Evolutionary conservation across 1,140 invertebrate genomes (phyloP), one percentile per base, ranked within the genome.

Genomic region (Acromyrmex charruanus): DNA sequence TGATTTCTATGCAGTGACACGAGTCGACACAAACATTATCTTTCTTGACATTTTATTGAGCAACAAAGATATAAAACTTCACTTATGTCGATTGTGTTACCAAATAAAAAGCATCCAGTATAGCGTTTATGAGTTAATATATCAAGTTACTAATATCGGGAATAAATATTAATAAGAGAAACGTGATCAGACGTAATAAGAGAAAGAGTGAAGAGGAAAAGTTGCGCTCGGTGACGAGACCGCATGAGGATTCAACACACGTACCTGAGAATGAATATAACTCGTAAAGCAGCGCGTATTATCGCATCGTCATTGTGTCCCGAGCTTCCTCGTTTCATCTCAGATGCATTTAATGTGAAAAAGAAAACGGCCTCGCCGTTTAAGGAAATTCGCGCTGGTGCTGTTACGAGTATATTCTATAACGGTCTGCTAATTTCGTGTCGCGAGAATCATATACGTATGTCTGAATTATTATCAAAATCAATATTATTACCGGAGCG

Each of bases 231-330:
- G 68, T 68, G 87, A 88, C 44, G 75, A 85, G 80, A 65, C 58
- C 21, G 14, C 18, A 44, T 14, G 55, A 31, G 74, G 28, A 89
- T 89, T 89, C 88, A 59, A 1, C 51, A 77, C 88, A 89, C 88
- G 88, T 89, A 81, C 35, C 68, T 21, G 49, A 49, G 25, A 65
- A 89, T 77, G 88, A 72, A 87, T 89, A 66, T 59, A 68, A 66
- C 75, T 49, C 84, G 21, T 89, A 89, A 89, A 89, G 65, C 88
- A 74, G 39, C 69, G 25, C 18, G 88, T 51, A 69, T 89, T 89
- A 89, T 89, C 88, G 87, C 84, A 85, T 77, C 55, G 88, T 89
- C 88, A 65, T 89, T 86, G 87, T 88, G 31, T 58, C 82, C 25
- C 75, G 85, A 44, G 44, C 55, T 89, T 77, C 35, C 69, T 51